A percentile compares a stretch with the other conserved stretches of the same genome.
phyloP scores from a whole-genome alignment of 2,113 vertebrate genomes.

The Hippolais icterina region DNA sequence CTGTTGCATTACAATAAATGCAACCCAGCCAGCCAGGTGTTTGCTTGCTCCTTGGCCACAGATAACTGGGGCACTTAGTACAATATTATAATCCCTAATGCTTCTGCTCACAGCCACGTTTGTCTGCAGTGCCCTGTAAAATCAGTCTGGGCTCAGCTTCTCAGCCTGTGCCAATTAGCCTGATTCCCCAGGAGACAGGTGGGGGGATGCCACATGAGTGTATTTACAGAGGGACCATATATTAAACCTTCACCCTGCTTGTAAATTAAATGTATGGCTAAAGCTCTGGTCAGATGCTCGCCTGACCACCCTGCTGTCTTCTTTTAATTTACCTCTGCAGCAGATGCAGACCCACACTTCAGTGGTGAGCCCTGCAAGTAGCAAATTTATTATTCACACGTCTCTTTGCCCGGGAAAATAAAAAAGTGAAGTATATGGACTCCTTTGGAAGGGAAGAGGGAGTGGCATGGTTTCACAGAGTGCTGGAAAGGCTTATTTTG shows the following conservation, averaged over 20 bases:
- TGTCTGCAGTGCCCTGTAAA: neutral
- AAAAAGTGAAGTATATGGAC: neutral
- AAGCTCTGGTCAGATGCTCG: neutral
- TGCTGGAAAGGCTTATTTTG: neutral
- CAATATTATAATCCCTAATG: fast-evolving
- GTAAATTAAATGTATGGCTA: constrained; percentile 30
- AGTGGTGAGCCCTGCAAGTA: neutral
- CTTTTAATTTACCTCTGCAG: constrained; percentile 42
- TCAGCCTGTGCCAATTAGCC: neutral
- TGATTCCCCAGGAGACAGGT: neutral
- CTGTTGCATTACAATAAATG: neutral
- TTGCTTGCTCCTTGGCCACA: neutral
- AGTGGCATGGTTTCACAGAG: neutral
- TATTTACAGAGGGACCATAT: constrained; percentile 1
- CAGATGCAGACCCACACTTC: neutral
- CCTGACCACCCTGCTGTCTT: neutral
- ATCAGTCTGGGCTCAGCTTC: neutral
- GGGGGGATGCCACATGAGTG: neutral
- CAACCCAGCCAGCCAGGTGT: neutral
- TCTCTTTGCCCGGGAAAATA: neutral
- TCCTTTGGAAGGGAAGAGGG: neutral
- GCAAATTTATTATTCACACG: neutral
- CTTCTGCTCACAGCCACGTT: neutral
- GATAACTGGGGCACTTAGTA: neutral
- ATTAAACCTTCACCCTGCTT: neutral